phyloP scores from a whole-genome alignment of 2,113 vertebrate genomes.

The Rhinolophus sinicus region DNA sequence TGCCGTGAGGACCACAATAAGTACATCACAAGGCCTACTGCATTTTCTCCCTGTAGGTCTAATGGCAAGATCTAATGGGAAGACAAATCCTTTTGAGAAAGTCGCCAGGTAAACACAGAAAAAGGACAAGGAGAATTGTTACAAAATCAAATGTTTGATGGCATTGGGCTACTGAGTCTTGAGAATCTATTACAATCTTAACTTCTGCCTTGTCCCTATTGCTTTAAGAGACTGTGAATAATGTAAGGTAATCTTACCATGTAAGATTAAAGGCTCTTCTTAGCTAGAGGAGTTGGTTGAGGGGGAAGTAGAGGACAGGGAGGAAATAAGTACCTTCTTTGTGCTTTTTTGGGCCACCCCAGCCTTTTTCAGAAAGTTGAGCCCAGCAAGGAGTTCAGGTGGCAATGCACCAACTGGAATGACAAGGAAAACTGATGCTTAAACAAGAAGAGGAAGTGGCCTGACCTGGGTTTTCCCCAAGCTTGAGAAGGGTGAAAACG shows the following conservation, averaged over 20 bases:
- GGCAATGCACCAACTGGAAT: neutral
- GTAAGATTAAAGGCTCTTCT: neutral
- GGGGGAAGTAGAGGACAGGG: neutral
- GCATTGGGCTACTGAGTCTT: neutral
- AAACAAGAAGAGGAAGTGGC: neutral
- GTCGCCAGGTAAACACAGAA: neutral
- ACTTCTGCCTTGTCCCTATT: neutral
- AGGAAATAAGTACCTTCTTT: neutral
- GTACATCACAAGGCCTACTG: neutral
- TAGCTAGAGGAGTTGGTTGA: neutral
- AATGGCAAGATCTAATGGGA: neutral
- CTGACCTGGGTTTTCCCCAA: neutral
- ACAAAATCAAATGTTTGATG: slow-evolving; percentile 11
- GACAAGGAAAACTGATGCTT: neutral
- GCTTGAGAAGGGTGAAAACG: neutral
- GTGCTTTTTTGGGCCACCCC: neutral
- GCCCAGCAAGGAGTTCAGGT: too few relatives aligned
- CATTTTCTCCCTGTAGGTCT: neutral
- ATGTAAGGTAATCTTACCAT: neutral
- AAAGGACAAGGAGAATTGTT: slow-evolving; percentile 1
- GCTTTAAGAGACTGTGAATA: neutral
- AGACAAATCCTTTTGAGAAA: slow-evolving; percentile 41
- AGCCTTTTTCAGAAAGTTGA: neutral
- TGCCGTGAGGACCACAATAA: neutral
- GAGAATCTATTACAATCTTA: slow-evolving; percentile 24